These are phyloP conservation scores for Pristionchus mayeri DNA, from an alignment of 2,888 invertebrate species.

Conservation along the genomic window DNA sequence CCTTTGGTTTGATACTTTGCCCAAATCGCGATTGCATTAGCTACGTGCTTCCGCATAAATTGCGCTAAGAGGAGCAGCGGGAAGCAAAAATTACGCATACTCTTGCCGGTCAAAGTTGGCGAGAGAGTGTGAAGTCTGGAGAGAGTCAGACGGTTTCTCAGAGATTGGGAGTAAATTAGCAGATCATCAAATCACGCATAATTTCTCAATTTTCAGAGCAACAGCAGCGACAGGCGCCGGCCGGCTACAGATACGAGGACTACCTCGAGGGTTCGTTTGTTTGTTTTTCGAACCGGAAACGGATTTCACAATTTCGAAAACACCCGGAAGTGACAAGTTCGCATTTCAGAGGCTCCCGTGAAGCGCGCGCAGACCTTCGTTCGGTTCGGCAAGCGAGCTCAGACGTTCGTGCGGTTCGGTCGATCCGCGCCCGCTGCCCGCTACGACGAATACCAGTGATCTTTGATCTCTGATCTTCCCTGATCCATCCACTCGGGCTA, in stretches of 20 bases:
- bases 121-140: no score
- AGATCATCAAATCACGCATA: not conserved
- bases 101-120: no score
- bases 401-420: conserved; percentile 50
- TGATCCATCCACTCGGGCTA: conserved; percentile 8
- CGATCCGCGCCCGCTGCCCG: conserved; percentile 22
- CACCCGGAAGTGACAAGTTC: no score
- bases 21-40: no score
- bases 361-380: conserved; percentile 51
- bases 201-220: conserved; percentile 2
- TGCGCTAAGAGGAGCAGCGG: no score
- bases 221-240: not conserved
- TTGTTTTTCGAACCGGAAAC: not conserved
- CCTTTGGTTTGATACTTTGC: no score
- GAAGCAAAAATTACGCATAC: no score
- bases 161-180: no score
- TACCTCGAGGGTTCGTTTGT: conserved; percentile 16
- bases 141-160: no score
- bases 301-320: no score
- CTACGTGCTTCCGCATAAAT: no score
- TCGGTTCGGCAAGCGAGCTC: conserved; percentile 50
- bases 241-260: conserved; percentile 1
- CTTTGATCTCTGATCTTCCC: conserved; percentile 8
- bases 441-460: conserved; percentile 12
- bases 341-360: conserved; percentile 30